Evolutionary conservation across 2,113 vertebrate species (phyloP).

Genomic region (Sciurus niger): DNA sequence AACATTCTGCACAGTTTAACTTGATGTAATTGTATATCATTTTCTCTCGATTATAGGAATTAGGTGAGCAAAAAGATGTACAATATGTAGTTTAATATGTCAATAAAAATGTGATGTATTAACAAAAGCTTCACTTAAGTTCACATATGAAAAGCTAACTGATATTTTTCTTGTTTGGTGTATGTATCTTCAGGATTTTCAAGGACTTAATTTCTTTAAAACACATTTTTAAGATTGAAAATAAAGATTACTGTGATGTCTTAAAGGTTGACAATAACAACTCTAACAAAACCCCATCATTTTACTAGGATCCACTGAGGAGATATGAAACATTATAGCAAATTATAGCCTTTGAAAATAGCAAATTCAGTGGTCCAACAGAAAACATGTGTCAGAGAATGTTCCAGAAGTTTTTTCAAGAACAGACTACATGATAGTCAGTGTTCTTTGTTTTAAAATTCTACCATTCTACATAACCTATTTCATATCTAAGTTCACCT

Average conservation of each 20-base stretch:
- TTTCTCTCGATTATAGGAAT: conserved; percentile 74
- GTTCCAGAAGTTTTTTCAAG: background rate
- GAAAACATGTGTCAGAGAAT: conserved; percentile 31
- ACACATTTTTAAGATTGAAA: conserved; percentile 46
- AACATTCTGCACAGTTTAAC: conserved; percentile 77
- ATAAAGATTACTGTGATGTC: conserved; percentile 58
- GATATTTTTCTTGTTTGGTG: conserved; percentile 50
- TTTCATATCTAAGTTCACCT: conserved; percentile 26
- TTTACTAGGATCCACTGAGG: background rate
- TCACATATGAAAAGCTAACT: conserved; percentile 51
- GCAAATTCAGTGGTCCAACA: background rate
- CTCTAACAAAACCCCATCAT: background rate
- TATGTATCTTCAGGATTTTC: conserved; percentile 43
- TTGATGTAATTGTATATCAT: conserved; percentile 80
- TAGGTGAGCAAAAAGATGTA: conserved; percentile 65
- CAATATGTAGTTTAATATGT: conserved; percentile 73
- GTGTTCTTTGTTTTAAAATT: conserved; percentile 29
- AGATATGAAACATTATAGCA: background rate
- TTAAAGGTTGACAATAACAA: conserved; percentile 23
- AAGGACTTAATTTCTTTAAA: conserved; percentile 61
- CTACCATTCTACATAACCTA: background rate
- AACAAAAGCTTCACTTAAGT: conserved; percentile 72
- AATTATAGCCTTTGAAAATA: background rate
- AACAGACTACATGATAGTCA: background rate
- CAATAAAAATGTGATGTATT: conserved; percentile 74